Percentiles rank a stretch among this genome's conserved stretches.
Conservation (phyloP, 2,888 invertebrate genomes). For the Xanthorhoe spadicearia region DNA sequence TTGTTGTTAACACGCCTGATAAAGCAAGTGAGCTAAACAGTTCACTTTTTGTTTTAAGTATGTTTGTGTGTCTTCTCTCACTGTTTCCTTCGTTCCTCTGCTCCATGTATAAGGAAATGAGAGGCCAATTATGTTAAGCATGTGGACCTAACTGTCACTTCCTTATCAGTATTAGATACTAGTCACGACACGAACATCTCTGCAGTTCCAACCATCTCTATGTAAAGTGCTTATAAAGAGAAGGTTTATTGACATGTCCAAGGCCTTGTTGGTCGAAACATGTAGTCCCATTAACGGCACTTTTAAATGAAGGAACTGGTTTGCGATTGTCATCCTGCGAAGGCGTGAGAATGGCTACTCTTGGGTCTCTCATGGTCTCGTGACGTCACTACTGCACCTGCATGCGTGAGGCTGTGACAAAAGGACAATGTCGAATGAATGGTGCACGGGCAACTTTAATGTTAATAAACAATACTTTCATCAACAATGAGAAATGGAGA, state of each 20-base stretch:
- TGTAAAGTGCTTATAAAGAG: conserved; percentile 24
- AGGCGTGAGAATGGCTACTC: conserved; percentile 81
- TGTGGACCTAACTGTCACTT: background rate
- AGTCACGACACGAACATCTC: background rate
- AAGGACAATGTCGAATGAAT: conserved; percentile 66
- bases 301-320: conserved; percentile 75
- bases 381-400: conserved; percentile 79
- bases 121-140: background rate
- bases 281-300: conserved; percentile 75
- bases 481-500: background rate
- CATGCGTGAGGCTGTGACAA: conserved; percentile 61
- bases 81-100: too few relatives aligned
- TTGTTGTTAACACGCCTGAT: too few relatives aligned
- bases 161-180: background rate
- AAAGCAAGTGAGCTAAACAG: too few relatives aligned
- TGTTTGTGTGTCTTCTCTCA: too few relatives aligned
- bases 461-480: background rate
- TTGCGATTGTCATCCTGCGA: conserved; percentile 70
- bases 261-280: conserved; percentile 48
- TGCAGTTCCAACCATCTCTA: conserved; percentile 9
- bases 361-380: conserved; percentile 73
- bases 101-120: background rate
- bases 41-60: too few relatives aligned
- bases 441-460: conserved; percentile 1
- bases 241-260: conserved; percentile 33